Evolutionary conservation across 1,140 invertebrate species (phyloP).

Genomic region (Sinella curviseta): DNA sequence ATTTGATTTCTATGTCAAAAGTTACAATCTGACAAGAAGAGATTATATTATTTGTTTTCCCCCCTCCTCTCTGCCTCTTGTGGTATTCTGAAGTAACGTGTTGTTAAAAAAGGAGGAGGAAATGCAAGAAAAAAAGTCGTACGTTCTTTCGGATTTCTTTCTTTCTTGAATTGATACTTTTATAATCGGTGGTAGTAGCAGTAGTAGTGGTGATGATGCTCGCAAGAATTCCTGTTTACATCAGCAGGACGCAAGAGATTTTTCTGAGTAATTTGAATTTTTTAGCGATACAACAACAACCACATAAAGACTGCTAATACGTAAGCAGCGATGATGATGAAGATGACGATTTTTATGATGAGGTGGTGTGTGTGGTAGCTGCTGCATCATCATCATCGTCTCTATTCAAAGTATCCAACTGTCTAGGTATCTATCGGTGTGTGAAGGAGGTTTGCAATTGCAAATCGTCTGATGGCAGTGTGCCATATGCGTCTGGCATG

Average conservation of each 20-base stretch:
- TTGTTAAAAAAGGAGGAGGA: neutral
- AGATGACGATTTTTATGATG: no score
- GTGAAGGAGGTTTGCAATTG: no score
- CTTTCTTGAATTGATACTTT: neutral
- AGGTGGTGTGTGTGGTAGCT: no score
- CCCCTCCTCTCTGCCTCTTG: neutral
- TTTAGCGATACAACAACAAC: no score
- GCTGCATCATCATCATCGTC: no score
- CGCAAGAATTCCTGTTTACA: slow-evolving; percentile 1
- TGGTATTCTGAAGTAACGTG: neutral
- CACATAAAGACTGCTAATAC: no score
- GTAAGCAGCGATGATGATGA: no score
- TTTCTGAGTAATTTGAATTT: neutral
- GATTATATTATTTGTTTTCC: neutral
- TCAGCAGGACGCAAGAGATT: slow-evolving; percentile 1
- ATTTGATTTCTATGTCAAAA: slow-evolving; percentile 8
- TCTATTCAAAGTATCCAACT: no score
- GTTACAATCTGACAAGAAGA: neutral
- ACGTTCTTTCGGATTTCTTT: neutral
- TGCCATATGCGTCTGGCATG: slow-evolving; percentile 16
- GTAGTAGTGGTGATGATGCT: no score
- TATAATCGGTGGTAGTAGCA: no score
- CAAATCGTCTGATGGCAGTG: neutral
- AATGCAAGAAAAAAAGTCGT: neutral
- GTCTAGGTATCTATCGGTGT: no score